Percentiles rank a stretch among this genome's conserved stretches.
Conservation (phyloP, 1,140 invertebrate genomes). For the Microplitis demolitor region DNA sequence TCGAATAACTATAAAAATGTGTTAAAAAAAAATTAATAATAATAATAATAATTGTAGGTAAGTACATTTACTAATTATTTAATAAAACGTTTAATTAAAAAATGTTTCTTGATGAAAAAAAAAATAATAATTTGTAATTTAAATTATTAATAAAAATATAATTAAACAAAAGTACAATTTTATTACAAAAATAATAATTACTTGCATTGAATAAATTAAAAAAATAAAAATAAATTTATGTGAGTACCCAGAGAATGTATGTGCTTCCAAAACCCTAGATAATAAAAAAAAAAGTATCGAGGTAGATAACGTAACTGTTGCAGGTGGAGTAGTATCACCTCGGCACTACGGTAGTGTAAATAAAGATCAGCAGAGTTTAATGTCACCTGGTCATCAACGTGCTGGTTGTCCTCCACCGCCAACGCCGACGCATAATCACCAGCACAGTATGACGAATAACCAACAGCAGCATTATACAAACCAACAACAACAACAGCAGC, state of each 20-base stretch:
- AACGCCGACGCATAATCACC: conserved; percentile 50
- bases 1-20: background rate
- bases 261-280: background rate
- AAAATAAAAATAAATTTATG: background rate
- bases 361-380: conserved; percentile 56
- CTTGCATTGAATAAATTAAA: background rate
- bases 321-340: conserved; percentile 67
- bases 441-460: conserved; percentile 49
- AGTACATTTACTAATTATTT: conserved; percentile 6
- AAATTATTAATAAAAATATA: background rate
- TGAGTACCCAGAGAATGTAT: background rate
- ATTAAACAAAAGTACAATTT: no score
- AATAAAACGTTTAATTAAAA: background rate
- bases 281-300: conserved; percentile 9
- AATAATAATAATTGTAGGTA: background rate
- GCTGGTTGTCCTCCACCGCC: conserved; percentile 52
- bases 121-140: background rate
- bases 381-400: conserved; percentile 65
- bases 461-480: conserved; percentile 49
- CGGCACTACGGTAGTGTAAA: conserved; percentile 59
- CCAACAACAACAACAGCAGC: conserved; percentile 40
- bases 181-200: no score
- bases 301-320: conserved; percentile 50
- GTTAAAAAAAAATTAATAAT: background rate
- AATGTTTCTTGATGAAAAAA: background rate